Base-by-base conservation (phyloP, 2,888 invertebrate species). In the Epiblema foenella region DNA sequence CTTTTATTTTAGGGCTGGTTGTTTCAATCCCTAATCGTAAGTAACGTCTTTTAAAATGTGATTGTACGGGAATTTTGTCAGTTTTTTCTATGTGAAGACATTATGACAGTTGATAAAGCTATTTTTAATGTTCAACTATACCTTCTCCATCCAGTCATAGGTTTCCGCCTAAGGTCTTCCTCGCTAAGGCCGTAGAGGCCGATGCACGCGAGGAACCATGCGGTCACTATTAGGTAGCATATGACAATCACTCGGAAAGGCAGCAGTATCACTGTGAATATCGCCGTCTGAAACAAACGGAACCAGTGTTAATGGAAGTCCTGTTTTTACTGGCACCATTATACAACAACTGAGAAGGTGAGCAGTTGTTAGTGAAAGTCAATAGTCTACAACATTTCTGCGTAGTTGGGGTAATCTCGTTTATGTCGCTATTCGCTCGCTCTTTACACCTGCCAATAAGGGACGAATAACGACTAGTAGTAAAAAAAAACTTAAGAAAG, bases 61-160 rank as follows among this genome's bases (percentile, higher is more conserved):
- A 24, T 24, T 33, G 33, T 33, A 33, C 33, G 33, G 33, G 33
- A 8, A 33, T 3, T 33, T 33, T 33, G 33, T 33, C 33, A 33
- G 9, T 33, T 8, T 33, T 33, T 8, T 7, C 24, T 24, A 4
- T 24, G 24, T 24, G 1, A 3, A 3, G 24, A 33, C 7, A 0
- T 33, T 3, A 5, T 33, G 33, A 33, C 33, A 33, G 33, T 8
- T 33, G 1, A 33, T 33, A 1, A 33, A 5, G 33, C 5, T 8
- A 33, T 33, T 33, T 33, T 33, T 33, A 7, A 33, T 8, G 33
- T 8, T 33, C 9, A 33, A 33, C 73, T 93, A 93, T 94, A 98
- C 98, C 96, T 96, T 91, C 98, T 95, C 98, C 98, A 98, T 80
- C 98, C 98, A 12, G 95, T 95, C 81, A 98, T 94, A 3, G 98